phyloP scores from a whole-genome alignment of 1,140 invertebrate species.

The Asbolus verrucosus region DNA sequence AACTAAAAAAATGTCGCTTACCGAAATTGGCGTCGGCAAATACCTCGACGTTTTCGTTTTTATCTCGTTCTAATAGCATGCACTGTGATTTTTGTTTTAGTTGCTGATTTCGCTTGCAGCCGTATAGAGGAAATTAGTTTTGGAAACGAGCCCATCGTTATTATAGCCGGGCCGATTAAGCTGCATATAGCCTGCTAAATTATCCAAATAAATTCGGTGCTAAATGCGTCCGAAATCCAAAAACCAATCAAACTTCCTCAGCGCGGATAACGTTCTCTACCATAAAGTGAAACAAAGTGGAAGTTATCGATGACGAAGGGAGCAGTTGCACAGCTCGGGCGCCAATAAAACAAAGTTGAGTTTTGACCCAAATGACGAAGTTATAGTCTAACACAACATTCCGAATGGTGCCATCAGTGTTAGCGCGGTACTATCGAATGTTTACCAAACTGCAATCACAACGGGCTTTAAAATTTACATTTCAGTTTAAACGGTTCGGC shows the following conservation, averaged over 20 bases:
- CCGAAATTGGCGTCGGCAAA: constrained; percentile 1
- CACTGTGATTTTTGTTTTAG: too few relatives aligned
- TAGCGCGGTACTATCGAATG: constrained; percentile 6
- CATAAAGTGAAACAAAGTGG: constrained; percentile 42
- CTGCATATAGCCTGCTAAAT: constrained; percentile 17
- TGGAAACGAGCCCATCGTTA: neutral
- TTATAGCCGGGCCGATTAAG: constrained; percentile 7
- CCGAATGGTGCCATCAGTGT: constrained; percentile 27
- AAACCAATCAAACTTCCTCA: constrained; percentile 36
- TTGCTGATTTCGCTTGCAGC: too few relatives aligned
- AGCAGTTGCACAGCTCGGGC: constrained; percentile 19
- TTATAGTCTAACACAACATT: constrained; percentile 40
- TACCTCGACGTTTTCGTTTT: constrained; percentile 1
- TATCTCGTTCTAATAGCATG: neutral
- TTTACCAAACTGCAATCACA: constrained; percentile 3
- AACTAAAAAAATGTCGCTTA: constrained; percentile 3
- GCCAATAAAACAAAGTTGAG: constrained; percentile 44
- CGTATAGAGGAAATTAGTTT: constrained; percentile 27
- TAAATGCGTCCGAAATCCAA: constrained; percentile 37
- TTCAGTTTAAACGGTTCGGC: constrained; percentile 1
- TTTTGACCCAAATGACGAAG: constrained; percentile 44
- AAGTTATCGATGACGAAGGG: constrained; percentile 39
- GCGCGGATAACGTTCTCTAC: constrained; percentile 28
- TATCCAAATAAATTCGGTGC: constrained; percentile 16
- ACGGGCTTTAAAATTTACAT: too few relatives aligned